These are phyloP conservation scores for Bombyx mori DNA, from an alignment of 1,140 invertebrate species.

Conservation along the genomic window DNA sequence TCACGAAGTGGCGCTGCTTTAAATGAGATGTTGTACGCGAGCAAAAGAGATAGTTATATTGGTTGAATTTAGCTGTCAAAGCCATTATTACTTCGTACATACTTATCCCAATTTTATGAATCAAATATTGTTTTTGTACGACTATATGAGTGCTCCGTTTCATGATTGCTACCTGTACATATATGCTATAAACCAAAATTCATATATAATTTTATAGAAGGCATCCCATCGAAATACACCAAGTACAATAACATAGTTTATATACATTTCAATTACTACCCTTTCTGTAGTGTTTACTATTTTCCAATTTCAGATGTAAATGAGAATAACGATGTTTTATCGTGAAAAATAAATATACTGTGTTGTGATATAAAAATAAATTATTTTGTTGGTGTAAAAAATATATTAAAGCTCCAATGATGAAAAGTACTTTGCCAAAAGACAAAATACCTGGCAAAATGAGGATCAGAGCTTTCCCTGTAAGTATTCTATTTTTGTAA, in stretches of 20 bases:
- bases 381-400: constrained; percentile 35
- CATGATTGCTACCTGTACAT: too few species aligned
- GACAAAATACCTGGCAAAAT: constrained; percentile 93
- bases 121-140: too few species aligned
- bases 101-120: too few species aligned
- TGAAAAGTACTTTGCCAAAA: constrained; percentile 81
- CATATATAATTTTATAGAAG: too few species aligned
- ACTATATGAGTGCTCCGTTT: too few species aligned
- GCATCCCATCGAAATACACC: too few species aligned
- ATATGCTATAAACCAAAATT: too few species aligned
- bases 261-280: background rate
- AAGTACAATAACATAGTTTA: too few species aligned
- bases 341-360: constrained; percentile 54
- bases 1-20: constrained; percentile 33
- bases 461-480: constrained; percentile 96
- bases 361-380: constrained; percentile 25
- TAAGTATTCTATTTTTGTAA: constrained; percentile 71
- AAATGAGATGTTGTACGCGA: constrained; percentile 17
- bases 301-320: constrained; percentile 46
- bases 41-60: constrained; percentile 25
- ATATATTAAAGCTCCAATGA: constrained; percentile 62
- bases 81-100: constrained; percentile 8
- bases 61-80: constrained; percentile 20
- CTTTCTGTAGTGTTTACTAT: constrained; percentile 14
- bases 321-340: constrained; percentile 55